Percentiles rank a stretch among this genome's conserved stretches.
Conservation (phyloP, 2,797 vertebrate genomes). For the Telmatherina bonti region DNA sequence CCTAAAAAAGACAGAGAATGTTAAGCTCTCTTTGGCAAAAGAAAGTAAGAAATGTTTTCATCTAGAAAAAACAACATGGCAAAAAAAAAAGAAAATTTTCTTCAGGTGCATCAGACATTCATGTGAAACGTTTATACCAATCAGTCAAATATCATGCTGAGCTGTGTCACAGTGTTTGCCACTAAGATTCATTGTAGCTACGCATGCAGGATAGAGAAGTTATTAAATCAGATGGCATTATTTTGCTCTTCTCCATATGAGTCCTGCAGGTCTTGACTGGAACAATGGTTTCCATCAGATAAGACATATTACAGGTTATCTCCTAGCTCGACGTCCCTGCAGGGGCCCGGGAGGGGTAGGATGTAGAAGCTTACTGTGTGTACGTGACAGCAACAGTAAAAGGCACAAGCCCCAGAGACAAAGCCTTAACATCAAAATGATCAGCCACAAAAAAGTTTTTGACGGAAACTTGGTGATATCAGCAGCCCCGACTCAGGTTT, state of each 20-base stretch:
- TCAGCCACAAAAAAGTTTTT: slow-evolving; percentile 14
- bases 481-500: slow-evolving; percentile 15
- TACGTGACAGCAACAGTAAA: slow-evolving; percentile 37
- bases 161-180: not conserved
- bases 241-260: slow-evolving; percentile 34
- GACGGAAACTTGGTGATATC: slow-evolving; percentile 10
- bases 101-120: not conserved
- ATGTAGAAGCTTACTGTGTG: slow-evolving; percentile 46
- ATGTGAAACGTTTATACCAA: not conserved
- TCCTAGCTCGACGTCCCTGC: slow-evolving; percentile 48
- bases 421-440: slow-evolving; percentile 9
- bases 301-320: slow-evolving; percentile 33
- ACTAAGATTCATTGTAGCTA: not conserved
- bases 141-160: not conserved
- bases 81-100: not conserved
- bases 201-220: not conserved
- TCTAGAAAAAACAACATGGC: not conserved
- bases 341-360: slow-evolving; percentile 19
- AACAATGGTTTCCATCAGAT: slow-evolving; percentile 41
- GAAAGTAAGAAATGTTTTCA: not conserved
- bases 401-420: slow-evolving; percentile 29
- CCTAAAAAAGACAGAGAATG: not conserved
- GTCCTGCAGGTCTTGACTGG: slow-evolving; percentile 19
- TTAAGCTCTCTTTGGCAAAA: accelerated
- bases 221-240: slow-evolving; percentile 14